Conservation (phyloP, 1,140 invertebrate species). For the Tribolium madens region DNA sequence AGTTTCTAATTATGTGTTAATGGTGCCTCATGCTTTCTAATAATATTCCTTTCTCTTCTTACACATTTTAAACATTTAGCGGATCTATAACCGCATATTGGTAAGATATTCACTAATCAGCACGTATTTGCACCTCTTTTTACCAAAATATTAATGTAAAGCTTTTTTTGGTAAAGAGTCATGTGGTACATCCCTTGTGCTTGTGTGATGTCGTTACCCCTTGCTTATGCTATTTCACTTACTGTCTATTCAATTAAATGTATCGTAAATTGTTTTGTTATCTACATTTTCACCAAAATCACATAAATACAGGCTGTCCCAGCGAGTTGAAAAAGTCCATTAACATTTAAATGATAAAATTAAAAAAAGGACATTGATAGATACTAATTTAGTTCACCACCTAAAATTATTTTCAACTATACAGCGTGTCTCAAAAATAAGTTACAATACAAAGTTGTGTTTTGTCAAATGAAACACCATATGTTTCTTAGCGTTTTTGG, state of each 20-base stretch:
- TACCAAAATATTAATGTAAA: constrained; percentile 29
- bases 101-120: constrained; percentile 55
- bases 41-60: constrained; percentile 55
- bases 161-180: constrained; percentile 35
- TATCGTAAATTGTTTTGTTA: constrained; percentile 5
- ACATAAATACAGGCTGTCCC: too few relatives aligned
- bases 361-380: too few relatives aligned
- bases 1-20: constrained; percentile 17
- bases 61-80: constrained; percentile 57
- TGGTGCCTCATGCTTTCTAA: constrained; percentile 51
- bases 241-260: constrained; percentile 22
- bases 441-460: too few relatives aligned
- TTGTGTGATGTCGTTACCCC: constrained; percentile 45
- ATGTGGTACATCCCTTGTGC: constrained; percentile 44
- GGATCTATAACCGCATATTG: constrained; percentile 58
- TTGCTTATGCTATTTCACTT: constrained; percentile 37
- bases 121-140: constrained; percentile 47
- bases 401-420: too few relatives aligned
- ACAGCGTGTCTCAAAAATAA: too few relatives aligned
- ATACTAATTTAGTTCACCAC: too few relatives aligned
- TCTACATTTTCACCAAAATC: not conserved
- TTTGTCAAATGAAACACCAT: too few relatives aligned
- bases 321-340: too few relatives aligned
- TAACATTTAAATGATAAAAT: too few relatives aligned
- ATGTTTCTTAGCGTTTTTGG: too few relatives aligned